phyloP scores from a whole-genome alignment of 2,113 vertebrate species.

The Pachypanchax playfairii region DNA sequence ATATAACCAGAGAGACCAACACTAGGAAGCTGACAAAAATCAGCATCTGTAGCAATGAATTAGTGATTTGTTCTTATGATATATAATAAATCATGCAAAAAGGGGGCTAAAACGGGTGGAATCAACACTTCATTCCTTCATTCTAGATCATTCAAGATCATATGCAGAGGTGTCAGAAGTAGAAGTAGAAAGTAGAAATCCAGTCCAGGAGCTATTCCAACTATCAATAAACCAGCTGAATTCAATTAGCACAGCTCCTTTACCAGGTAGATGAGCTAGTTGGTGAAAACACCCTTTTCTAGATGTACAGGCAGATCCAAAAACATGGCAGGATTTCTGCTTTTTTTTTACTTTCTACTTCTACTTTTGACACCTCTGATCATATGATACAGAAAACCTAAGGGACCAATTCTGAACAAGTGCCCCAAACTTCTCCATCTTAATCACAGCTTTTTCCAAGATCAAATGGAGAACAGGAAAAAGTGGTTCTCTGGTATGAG shows the following conservation, averaged over 20 bases:
- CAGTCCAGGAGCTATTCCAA: too few relatives aligned
- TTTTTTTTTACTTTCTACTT: too few relatives aligned
- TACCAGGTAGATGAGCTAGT: too few relatives aligned
- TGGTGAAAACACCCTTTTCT: too few relatives aligned
- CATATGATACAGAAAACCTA: too few relatives aligned
- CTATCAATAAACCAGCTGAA: too few relatives aligned
- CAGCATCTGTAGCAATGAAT: constrained; percentile 21
- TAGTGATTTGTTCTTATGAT: constrained; percentile 16
- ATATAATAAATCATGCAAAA: constrained; percentile 16
- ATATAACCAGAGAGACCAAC: constrained; percentile 12
- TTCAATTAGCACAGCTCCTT: too few relatives aligned
- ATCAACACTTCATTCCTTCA: constrained; percentile 17
- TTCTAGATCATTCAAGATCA: constrained; percentile 7
- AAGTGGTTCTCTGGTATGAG: constrained; percentile 4
- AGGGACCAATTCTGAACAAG: constrained; percentile 2
- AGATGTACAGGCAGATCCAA: too few relatives aligned
- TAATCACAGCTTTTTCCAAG: constrained; percentile 32
- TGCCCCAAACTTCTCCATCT: constrained; percentile 16
- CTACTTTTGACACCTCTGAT: too few relatives aligned
- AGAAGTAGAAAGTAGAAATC: too few relatives aligned
- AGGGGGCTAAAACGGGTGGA: constrained; percentile 1
- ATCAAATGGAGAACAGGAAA: constrained; percentile 16
- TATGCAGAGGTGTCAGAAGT: too few relatives aligned
- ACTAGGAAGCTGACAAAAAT: constrained; percentile 19
- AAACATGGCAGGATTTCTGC: too few relatives aligned